Base-by-base conservation (phyloP, 2,888 invertebrate species). In the Eilema depressum region DNA sequence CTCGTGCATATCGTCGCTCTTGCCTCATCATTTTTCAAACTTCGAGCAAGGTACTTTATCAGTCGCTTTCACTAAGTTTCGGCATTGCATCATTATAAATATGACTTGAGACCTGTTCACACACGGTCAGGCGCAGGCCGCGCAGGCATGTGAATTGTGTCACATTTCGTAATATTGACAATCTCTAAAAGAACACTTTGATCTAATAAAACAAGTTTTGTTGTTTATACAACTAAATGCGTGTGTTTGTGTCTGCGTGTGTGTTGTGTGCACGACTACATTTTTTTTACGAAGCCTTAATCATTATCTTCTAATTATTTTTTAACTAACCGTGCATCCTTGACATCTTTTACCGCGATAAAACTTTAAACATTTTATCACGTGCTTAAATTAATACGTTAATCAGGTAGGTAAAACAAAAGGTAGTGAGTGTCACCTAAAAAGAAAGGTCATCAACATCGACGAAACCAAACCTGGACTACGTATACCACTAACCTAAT, bases 21-120 rank as follows among this genome's bases (percentile, higher is more conserved):
- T 74, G 62, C 68, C 74, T 70, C 79, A 71, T 64, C 70, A 73
- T 67, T 66, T 73, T 71, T 71, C 63, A 75, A 80, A 74, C 78
- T 68, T 72, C 66, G 62, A 72, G 72, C 73, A 79, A 79, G 81
- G 79, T 81, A 81, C 66, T 76, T 80, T 72, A 77, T 73, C 68
- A 26, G 71, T 77, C 62, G 74, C 80, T 81, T 80, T 80, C 80
- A 75, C 80, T 28, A 63, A 66, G 60, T 69, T 79, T 75, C 65
- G 64, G 28, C 56, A 70, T 81, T 80, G 74, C 79, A 79, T 79
- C 75, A 81, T 28, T 67, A 57, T 28, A 41, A 41, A 28, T 25
- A 33, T 69, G 28, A 63, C 28, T 61, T 20, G 4, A 67, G 69
- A 75, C 74, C 61, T 63, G 68, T 72, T 70, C 59, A 33, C 63